Percentiles rank a stretch among this genome's conserved stretches.
These are phyloP conservation scores for Sebastes taczanowskii DNA, from an alignment of 2,797 vertebrate genomes.

Conservation along the genomic window DNA sequence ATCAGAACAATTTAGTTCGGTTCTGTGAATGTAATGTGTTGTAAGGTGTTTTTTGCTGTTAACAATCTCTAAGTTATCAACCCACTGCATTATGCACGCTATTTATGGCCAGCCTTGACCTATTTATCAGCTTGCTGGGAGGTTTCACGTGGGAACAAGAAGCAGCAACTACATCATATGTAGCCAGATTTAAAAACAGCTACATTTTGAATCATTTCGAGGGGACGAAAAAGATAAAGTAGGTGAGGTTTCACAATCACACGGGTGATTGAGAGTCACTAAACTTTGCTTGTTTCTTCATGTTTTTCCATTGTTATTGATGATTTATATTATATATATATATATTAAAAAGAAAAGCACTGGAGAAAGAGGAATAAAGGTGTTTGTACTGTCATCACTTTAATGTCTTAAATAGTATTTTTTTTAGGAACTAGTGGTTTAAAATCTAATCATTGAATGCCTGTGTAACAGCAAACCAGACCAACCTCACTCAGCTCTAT, in stretches of 20 bases:
- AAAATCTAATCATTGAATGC: neutral
- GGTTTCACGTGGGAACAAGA: neutral
- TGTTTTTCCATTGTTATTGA: neutral
- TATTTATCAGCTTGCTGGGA: slow-evolving; percentile 20
- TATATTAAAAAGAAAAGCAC: neutral
- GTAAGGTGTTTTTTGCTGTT: neutral
- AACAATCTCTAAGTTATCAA: slow-evolving; percentile 1
- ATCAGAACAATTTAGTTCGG: neutral
- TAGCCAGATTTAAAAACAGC: neutral
- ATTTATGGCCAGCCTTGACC: slow-evolving; percentile 29
- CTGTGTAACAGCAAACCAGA: neutral
- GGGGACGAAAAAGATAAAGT: neutral
- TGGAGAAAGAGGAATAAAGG: neutral
- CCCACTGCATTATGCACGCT: neutral
- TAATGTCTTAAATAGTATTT: neutral
- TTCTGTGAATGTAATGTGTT: neutral
- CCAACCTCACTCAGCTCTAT: neutral
- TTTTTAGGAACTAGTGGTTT: neutral
- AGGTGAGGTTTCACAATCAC: slow-evolving; percentile 12
- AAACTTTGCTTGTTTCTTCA: neutral
- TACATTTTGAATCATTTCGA: neutral
- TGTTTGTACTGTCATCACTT: neutral
- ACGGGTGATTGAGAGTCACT: neutral
- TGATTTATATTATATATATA: neutral
- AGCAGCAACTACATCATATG: neutral